These are phyloP conservation scores for Acrobasis repandana DNA, from an alignment of 2,888 invertebrate species.

Conservation along the genomic window DNA sequence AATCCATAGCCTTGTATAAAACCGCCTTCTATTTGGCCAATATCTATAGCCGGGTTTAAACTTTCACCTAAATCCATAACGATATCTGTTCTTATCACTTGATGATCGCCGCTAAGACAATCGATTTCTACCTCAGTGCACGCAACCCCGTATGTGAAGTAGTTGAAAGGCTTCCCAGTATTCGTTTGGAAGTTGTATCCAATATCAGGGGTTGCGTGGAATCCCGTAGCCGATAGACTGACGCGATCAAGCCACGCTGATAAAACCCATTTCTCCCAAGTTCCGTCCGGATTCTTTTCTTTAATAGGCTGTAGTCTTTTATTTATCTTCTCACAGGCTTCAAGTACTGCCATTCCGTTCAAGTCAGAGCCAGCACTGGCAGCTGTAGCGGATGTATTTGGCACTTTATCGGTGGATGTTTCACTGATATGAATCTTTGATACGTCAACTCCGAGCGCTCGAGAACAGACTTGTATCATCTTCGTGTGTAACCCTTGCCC, in stretches of 20 bases:
- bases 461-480: constrained; percentile 95
- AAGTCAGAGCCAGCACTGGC: constrained; percentile 95
- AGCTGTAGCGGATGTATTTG: constrained; percentile 95
- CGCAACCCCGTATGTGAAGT: constrained; percentile 93
- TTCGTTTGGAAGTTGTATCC: constrained; percentile 88
- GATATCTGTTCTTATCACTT: constrained; percentile 93
- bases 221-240: constrained; percentile 92
- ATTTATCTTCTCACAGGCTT: constrained; percentile 90
- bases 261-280: constrained; percentile 93
- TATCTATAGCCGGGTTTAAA: constrained; percentile 97
- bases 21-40: constrained; percentile 98
- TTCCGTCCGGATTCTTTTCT: constrained; percentile 87
- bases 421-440: constrained; percentile 91
- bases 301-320: constrained; percentile 89
- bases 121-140: constrained; percentile 96
- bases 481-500: constrained; percentile 98
- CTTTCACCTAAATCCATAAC: constrained; percentile 98
- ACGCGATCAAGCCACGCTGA: constrained; percentile 90
- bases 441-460: constrained; percentile 86
- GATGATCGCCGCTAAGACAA: constrained; percentile 96
- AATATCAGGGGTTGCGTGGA: constrained; percentile 89
- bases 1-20: constrained; percentile 97
- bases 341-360: constrained; percentile 94
- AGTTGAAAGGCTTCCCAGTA: constrained; percentile 89
- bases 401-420: constrained; percentile 94